A percentile compares a stretch with the other conserved stretches of the same genome.
Evolutionary conservation across 2,797 vertebrate species (phyloP).

Genomic region (Esox lucius): DNA sequence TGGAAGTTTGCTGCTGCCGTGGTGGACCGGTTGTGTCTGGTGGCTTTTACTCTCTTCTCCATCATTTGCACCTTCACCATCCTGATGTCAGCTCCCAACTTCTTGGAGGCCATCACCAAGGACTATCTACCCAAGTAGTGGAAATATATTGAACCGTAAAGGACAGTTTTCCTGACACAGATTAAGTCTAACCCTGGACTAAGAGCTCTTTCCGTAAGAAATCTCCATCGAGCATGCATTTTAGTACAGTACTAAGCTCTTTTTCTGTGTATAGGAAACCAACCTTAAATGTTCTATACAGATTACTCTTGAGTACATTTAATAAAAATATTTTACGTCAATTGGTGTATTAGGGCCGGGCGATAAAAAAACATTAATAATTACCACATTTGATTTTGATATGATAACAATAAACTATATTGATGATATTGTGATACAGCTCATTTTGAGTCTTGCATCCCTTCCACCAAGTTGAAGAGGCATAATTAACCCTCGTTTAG

Average conservation of each 20-base stretch:
- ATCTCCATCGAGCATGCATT: not conserved
- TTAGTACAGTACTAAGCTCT: not conserved
- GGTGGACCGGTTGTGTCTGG: conserved; percentile 88
- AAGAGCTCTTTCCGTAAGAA: not conserved
- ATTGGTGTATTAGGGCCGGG: not conserved
- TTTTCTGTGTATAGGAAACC: not conserved
- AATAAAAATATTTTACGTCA: conserved; percentile 8
- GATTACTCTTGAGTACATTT: conserved; percentile 7
- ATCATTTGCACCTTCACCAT: conserved; percentile 92
- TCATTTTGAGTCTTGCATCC: too few species aligned
- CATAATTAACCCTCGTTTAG: too few species aligned
- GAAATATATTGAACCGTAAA: conserved; percentile 39
- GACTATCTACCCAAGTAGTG: conserved; percentile 81
- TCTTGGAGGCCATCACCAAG: conserved; percentile 90
- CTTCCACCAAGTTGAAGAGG: too few species aligned
- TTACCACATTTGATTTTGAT: too few species aligned
- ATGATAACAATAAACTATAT: too few species aligned
- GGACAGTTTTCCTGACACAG: not conserved
- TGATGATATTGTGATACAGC: too few species aligned
- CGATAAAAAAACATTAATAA: too few species aligned
- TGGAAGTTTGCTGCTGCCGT: conserved; percentile 94
- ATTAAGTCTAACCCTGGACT: not conserved
- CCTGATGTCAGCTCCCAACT: conserved; percentile 91
- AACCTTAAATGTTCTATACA: conserved; percentile 23
- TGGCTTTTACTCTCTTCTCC: conserved; percentile 90